phyloP scores from a whole-genome alignment of 2,888 invertebrate species.

The Cryptosula pallasiana region DNA sequence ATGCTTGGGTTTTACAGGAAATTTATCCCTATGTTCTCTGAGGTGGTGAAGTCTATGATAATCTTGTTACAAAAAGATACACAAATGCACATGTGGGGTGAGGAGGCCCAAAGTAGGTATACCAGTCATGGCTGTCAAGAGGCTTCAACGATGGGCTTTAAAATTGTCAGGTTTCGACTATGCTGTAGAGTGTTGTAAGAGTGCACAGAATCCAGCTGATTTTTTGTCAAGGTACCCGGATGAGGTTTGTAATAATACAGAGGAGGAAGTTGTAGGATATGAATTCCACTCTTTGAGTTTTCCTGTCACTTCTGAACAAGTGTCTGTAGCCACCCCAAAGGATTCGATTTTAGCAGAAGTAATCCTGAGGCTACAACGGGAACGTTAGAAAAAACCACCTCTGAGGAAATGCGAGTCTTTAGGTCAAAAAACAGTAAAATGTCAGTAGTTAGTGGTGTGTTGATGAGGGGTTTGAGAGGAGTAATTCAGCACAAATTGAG shows the following conservation, averaged over 20 bases:
- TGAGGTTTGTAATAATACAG: neutral
- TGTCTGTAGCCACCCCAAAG: neutral
- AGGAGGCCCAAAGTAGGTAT: no score
- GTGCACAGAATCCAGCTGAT: conserved; percentile 40
- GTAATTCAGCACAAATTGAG: neutral
- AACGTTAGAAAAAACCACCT: neutral
- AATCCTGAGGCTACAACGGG: neutral
- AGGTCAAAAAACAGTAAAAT: neutral
- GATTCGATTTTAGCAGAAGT: neutral
- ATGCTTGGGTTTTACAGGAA: no score
- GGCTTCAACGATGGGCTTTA: no score
- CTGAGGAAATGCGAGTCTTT: neutral
- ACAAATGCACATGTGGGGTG: no score
- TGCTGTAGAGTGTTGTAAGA: no score
- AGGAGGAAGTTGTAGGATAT: neutral
- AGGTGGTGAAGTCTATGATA: no score
- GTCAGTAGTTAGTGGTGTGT: neutral
- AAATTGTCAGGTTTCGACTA: no score
- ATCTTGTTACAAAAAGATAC: no score
- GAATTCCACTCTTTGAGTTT: neutral
- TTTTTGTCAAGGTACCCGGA: conserved; percentile 21
- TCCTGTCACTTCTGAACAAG: neutral
- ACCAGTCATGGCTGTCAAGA: no score
- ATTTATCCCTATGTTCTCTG: no score
- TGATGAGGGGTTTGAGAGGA: neutral